Evolutionary conservation across 2,113 vertebrate genomes (phyloP).

Genomic region (Silurus meridionalis): DNA sequence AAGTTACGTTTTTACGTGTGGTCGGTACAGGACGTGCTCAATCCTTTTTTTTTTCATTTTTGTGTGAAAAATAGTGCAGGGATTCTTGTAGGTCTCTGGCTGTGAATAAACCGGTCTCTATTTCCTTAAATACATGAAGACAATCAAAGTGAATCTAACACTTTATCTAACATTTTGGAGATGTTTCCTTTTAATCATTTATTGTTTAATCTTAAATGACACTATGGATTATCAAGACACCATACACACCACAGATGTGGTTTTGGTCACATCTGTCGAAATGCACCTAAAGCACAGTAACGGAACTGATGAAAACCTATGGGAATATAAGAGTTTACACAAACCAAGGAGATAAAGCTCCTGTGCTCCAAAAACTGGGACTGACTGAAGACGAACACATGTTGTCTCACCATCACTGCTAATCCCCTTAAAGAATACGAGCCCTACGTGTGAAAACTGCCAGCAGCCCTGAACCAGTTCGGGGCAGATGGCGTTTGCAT

Average conservation of each 20-base stretch:
- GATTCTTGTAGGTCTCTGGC: background rate
- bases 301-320: background rate
- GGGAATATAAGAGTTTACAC: constrained; percentile 38
- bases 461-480: constrained; percentile 55
- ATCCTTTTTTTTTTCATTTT: background rate
- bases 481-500: constrained; percentile 70
- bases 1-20: background rate
- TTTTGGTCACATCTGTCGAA: background rate
- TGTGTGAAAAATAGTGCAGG: background rate
- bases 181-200: background rate
- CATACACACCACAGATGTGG: background rate
- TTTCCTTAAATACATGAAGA: constrained; percentile 4
- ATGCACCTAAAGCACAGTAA: background rate
- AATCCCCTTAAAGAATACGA: constrained; percentile 63
- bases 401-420: constrained; percentile 50
- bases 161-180: background rate
- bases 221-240: background rate
- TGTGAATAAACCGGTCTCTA: constrained; percentile 16
- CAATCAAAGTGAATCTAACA: background rate
- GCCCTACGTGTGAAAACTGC: constrained; percentile 56
- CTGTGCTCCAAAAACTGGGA: background rate
- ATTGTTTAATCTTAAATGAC: background rate
- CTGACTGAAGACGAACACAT: constrained; percentile 38
- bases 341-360: constrained; percentile 48
- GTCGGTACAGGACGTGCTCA: background rate